Conservation (phyloP, 2,888 invertebrate species). For the Pollenia labialis region DNA sequence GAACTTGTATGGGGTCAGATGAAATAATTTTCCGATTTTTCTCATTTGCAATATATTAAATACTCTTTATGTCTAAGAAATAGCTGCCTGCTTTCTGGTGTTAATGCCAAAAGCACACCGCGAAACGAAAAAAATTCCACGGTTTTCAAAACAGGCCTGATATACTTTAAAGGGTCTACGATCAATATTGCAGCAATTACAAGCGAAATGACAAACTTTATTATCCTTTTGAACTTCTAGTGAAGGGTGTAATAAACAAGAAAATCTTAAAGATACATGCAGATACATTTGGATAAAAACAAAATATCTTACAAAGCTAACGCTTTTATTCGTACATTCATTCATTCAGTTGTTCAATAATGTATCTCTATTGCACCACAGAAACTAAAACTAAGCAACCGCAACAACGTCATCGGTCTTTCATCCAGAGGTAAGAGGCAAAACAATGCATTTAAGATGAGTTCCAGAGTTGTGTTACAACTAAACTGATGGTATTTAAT, state of each 20-base stretch:
- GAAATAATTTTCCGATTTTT: too few species aligned
- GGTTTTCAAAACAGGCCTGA: too few species aligned
- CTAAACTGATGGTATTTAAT: slow-evolving; percentile 10
- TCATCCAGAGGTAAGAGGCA: not conserved
- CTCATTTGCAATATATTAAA: too few species aligned
- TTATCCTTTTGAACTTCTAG: too few species aligned
- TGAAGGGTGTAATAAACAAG: not conserved
- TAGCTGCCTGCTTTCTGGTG: too few species aligned
- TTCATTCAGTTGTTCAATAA: slow-evolving; percentile 58
- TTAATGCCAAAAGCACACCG: too few species aligned
- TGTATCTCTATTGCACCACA: slow-evolving; percentile 1
- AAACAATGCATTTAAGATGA: not conserved
- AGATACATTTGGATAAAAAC: slow-evolving; percentile 25
- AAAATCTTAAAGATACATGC: slow-evolving; percentile 13
- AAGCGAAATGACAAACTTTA: too few species aligned
- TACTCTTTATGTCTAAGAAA: too few species aligned
- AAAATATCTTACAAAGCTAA: slow-evolving; percentile 25
- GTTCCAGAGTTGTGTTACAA: slow-evolving; percentile 21
- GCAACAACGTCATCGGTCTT: slow-evolving; percentile 36
- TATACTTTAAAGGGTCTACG: too few species aligned
- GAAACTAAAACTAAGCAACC: slow-evolving; percentile 30
- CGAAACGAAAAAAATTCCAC: too few species aligned
- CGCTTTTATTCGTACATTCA: slow-evolving; percentile 26
- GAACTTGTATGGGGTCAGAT: too few species aligned
- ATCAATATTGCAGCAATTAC: too few species aligned